phyloP scores from a whole-genome alignment of 30 jellyfish, hydroid and myxozoan genomes.

The Hydractinia symbiolongicarpus region DNA sequence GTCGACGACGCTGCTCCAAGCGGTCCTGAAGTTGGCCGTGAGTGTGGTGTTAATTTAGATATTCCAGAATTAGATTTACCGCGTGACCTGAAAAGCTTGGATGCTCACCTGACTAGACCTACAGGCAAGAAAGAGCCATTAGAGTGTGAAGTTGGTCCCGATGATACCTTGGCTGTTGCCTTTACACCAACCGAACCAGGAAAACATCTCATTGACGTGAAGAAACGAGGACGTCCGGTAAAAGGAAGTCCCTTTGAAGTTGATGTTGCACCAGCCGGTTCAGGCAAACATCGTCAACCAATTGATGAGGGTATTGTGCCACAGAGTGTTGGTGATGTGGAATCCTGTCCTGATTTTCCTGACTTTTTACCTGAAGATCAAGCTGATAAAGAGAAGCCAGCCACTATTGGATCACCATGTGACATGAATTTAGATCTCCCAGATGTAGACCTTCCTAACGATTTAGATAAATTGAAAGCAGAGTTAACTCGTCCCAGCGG shows the following conservation, averaged over 20 bases:
- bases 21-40: slow-evolving; percentile 40
- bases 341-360: not conserved
- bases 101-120: slow-evolving; percentile 46
- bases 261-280: slow-evolving; percentile 36
- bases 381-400: slow-evolving; percentile 20
- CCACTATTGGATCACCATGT: slow-evolving; percentile 93
- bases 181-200: slow-evolving; percentile 73
- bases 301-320: slow-evolving; percentile 22
- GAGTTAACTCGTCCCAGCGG: slow-evolving; percentile 80
- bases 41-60: slow-evolving; percentile 34
- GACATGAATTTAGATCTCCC: slow-evolving; percentile 65
- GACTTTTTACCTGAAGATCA: slow-evolving; percentile 15
- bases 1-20: slow-evolving; percentile 47
- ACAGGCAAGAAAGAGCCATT: slow-evolving; percentile 47
- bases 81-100: slow-evolving; percentile 34
- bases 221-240: slow-evolving; percentile 51
- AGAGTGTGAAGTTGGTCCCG: slow-evolving; percentile 45
- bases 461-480: slow-evolving; percentile 58
- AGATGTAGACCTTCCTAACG: slow-evolving; percentile 87
- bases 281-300: slow-evolving; percentile 1
- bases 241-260: slow-evolving; percentile 60
- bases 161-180: slow-evolving; percentile 50
- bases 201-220: slow-evolving; percentile 54
- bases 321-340: slow-evolving; percentile 6
- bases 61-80: slow-evolving; percentile 42